A percentile compares a stretch with the other conserved stretches of the same genome.
Conservation (phyloP, 2,113 vertebrate genomes). For the Percina caprodes region DNA sequence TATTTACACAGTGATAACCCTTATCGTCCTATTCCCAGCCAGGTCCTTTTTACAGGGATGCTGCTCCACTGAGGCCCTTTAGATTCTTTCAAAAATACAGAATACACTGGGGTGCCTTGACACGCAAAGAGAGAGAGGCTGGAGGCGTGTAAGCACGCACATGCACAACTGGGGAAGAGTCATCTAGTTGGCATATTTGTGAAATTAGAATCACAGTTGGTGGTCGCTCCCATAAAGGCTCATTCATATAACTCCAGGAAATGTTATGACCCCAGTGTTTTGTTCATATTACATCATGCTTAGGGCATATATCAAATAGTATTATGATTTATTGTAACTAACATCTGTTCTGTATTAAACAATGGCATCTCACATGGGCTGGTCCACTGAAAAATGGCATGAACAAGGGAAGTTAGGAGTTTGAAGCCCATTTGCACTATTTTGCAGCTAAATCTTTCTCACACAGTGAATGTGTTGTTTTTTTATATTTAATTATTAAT, state of each 20-base stretch:
- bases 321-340: constrained; percentile 53
- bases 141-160: constrained; percentile 3
- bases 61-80: constrained; percentile 37
- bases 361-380: constrained; percentile 38
- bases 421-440: not conserved
- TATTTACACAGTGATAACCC: constrained; percentile 76
- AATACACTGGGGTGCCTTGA: constrained; percentile 54
- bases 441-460: not conserved
- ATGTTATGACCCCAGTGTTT: constrained; percentile 47
- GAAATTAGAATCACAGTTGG: constrained; percentile 58
- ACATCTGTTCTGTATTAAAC: constrained; percentile 49
- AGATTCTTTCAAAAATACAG: constrained; percentile 45
- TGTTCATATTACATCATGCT: constrained; percentile 53
- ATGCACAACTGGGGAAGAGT: constrained; percentile 14
- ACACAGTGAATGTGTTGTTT: not conserved
- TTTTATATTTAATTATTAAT: not conserved
- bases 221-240: constrained; percentile 51
- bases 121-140: constrained; percentile 34
- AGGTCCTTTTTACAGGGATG: constrained; percentile 36
- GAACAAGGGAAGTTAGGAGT: constrained; percentile 5
- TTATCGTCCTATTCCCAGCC: constrained; percentile 72
- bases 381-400: constrained; percentile 29
- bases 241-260: constrained; percentile 41
- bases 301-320: constrained; percentile 35
- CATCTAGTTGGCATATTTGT: constrained; percentile 40